phyloP scores from a whole-genome alignment of 2,888 invertebrate species.

The Ornithoptera priamus region DNA sequence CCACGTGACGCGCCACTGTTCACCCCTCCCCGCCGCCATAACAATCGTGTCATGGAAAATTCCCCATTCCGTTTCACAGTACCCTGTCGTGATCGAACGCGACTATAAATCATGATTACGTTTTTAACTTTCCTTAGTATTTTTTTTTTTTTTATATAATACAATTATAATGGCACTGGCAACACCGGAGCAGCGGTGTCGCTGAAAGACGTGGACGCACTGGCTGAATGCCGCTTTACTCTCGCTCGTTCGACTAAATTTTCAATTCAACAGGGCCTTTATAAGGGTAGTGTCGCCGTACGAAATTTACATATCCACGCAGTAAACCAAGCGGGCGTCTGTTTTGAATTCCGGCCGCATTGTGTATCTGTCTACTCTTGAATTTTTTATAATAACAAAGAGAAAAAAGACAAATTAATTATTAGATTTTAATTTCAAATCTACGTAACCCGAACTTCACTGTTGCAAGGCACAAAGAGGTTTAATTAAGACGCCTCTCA shows the following conservation, averaged over 20 bases:
- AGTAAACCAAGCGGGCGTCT: slow-evolving; percentile 74
- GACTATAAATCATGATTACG: slow-evolving; percentile 24
- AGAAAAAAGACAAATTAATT: not conserved
- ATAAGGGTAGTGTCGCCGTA: slow-evolving; percentile 79
- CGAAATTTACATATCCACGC: slow-evolving; percentile 80
- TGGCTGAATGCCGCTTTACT: slow-evolving; percentile 68
- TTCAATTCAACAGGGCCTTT: slow-evolving; percentile 80
- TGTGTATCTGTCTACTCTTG: slow-evolving; percentile 27
- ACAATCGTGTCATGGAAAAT: slow-evolving; percentile 32
- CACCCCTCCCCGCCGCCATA: slow-evolving; percentile 41
- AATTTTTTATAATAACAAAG: slow-evolving; percentile 40
- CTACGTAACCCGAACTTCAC: too few relatives aligned
- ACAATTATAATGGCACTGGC: slow-evolving; percentile 35
- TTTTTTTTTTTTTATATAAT: slow-evolving; percentile 32
- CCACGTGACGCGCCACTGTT: slow-evolving; percentile 54
- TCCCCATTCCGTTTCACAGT: slow-evolving; percentile 28
- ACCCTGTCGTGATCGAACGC: slow-evolving; percentile 21
- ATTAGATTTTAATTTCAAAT: too few relatives aligned
- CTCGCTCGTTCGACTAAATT: slow-evolving; percentile 76
- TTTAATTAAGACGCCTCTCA: too few relatives aligned
- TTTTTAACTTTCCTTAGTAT: slow-evolving; percentile 25
- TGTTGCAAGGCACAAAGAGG: too few relatives aligned
- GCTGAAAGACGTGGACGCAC: slow-evolving; percentile 77
- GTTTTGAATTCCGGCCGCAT: slow-evolving; percentile 70
- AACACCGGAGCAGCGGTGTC: slow-evolving; percentile 65